Base-by-base conservation (phyloP, 2,888 invertebrate genomes). In the Andrena hattorfiana region DNA sequence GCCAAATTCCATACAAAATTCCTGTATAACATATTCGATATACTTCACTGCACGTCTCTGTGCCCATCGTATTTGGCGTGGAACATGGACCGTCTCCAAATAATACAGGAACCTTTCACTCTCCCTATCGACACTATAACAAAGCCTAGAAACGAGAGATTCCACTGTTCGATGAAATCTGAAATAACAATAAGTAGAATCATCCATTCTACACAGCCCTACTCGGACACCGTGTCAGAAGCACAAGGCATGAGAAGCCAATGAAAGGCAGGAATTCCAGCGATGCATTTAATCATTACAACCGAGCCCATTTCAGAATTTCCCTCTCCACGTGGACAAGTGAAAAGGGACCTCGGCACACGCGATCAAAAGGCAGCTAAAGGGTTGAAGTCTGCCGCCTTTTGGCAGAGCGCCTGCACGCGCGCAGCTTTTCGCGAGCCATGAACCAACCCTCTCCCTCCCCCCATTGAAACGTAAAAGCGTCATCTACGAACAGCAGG, bases 311-410 rank as follows among this genome's bases (percentile, higher is more conserved):
- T 35, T 69, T 35, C 20, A 69, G 35, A 54, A 68, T 51, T 23
- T 54, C 56, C 23, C 26, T 23, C n/a, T 20, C 56, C 26, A 20
- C 28, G 59, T 20, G 48, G 59, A 56, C 35, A 26, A 10, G 26
- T 48, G 26, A 56, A 69, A 68, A 42, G 42, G n/a, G 5, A n/a
- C 60, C n/a, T 42, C 23, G 42, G 42, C 42, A 42, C 42, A 28
- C 35, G 59, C 56, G 59, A 69, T 69, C 42, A 59, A 69, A 69
- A 42, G 54, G 56, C 7, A 28, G 42, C 56, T 35, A 69, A 59
- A 59, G 69, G 28, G 42, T 69, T 8, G 10, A 35, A 26, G 13
- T 35, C 32, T 28, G 32, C 20, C 62, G 20, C 32, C 62, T 62
- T 62, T 35, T 63, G 63, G 63, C 63, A 63, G 42, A 32, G 42